phyloP scores from a whole-genome alignment of 2,888 invertebrate genomes.

The Boloria selene region DNA sequence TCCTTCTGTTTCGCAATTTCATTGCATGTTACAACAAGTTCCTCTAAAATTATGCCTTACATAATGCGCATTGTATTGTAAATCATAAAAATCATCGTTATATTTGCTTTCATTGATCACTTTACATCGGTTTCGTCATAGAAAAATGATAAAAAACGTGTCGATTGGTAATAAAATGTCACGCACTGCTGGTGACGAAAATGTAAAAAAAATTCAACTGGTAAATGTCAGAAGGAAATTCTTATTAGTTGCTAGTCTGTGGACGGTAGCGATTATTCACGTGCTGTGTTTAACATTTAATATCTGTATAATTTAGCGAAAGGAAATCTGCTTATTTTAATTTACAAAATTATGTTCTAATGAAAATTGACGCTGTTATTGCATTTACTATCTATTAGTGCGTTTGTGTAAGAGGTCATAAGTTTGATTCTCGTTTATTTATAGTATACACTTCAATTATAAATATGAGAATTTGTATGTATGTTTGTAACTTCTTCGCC shows the following conservation, averaged over 20 bases:
- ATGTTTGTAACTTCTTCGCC: too few relatives aligned
- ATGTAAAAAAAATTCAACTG: constrained; percentile 1
- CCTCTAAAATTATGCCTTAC: neutral
- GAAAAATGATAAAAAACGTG: constrained; percentile 6
- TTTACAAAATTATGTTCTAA: neutral
- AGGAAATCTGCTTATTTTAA: constrained; percentile 4
- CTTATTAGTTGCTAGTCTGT: constrained; percentile 9
- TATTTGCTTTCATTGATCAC: constrained; percentile 21
- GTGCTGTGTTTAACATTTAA: constrained; percentile 13
- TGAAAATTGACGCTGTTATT: neutral
- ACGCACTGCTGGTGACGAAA: constrained; percentile 12
- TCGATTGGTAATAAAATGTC: constrained; percentile 18
- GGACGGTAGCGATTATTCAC: constrained; percentile 16
- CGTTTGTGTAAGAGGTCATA: too few relatives aligned
- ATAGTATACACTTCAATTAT: too few relatives aligned
- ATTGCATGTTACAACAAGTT: constrained; percentile 3
- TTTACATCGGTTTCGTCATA: constrained; percentile 14
- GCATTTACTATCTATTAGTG: too few relatives aligned
- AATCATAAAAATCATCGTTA: constrained; percentile 14
- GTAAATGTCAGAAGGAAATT: constrained; percentile 22
- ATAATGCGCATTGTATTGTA: constrained; percentile 15
- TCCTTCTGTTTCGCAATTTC: neutral
- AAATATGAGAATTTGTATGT: too few relatives aligned
- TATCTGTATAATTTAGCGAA: constrained; percentile 18
- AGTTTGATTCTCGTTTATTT: too few relatives aligned